Base-by-base conservation (phyloP, 2,113 vertebrate genomes). In the Chitala chitala region DNA sequence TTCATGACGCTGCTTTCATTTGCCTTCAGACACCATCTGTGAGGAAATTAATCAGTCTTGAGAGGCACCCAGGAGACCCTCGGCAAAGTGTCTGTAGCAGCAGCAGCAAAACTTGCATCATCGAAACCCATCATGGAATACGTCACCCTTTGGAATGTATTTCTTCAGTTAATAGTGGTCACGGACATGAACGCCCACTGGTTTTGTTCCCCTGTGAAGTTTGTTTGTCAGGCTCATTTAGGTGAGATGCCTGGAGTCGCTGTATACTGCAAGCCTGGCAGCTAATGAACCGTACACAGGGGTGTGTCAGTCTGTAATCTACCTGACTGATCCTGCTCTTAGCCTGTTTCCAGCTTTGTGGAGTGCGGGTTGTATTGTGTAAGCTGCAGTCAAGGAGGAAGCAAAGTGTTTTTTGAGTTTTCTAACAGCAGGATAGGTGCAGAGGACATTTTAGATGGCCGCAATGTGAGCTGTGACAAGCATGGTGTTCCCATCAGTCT, bases 211-310 rank as follows among this genome's bases (percentile, higher is more conserved):
- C n/a, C n/a, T n/a, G n/a, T n/a, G n/a, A n/a, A 4, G 48, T 75
- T 56, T 75, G 64, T 58, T 59, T 58, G 69, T 54, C 24, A 56
- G 42, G 22, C 9, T 69, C 17, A 75, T 56, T 48, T 56, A 33
- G 26, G 3, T 4, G 8, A 38, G 50, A 20, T 58, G 50, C 31
- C 50, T 29, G 38, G 38, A 46, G 48, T 46, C 17, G 6, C 4
- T 29, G 4, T 15, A 20, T 7, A 26, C 50, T 55, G 63, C 22
- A 36, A 29, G 61, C n/a, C 36, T 65, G 26, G 4, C 33, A 38
- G 22, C 33, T 40, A 12, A 42, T 26, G 31, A 68, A 68, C 38
- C 26, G 36, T 44, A 46, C 4, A 56, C 20, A 55, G 31, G 50
- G 48, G 13, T 15, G 8, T 74, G 48, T 69, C 38, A 56, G 50